Conservation (phyloP, 2,113 vertebrate genomes). For the Cebus imitator region DNA sequence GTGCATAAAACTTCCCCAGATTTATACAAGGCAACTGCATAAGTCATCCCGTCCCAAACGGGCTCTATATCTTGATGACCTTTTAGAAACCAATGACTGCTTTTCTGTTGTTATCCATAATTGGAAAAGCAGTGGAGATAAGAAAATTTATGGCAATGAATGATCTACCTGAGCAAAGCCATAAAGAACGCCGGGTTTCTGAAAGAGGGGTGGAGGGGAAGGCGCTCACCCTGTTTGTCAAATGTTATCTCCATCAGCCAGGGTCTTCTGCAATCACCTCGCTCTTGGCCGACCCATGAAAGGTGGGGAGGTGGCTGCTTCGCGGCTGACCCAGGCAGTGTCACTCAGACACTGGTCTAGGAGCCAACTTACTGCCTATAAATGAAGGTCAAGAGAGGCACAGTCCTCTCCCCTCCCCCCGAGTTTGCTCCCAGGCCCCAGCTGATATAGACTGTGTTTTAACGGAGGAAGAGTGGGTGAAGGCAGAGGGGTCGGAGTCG, state of each 20-base stretch:
- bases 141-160: slow-evolving; percentile 83
- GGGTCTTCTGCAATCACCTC: neutral
- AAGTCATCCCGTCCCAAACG: slow-evolving; percentile 81
- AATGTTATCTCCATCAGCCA: neutral
- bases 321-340: rapidly evolving
- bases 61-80: slow-evolving; percentile 84
- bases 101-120: slow-evolving; percentile 86
- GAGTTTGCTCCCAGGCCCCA: too few relatives aligned
- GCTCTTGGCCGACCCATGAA: rapidly evolving
- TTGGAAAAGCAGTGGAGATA: slow-evolving; percentile 87
- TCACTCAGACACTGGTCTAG: neutral
- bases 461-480: neutral
- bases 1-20: slow-evolving; percentile 84
- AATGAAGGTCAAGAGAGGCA: neutral
- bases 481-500: too few relatives aligned
- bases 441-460: neutral
- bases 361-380: neutral
- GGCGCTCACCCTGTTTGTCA: neutral
- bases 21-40: slow-evolving; percentile 82
- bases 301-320: rapidly evolving
- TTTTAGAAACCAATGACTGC: slow-evolving; percentile 84
- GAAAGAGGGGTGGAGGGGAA: neutral
- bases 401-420: rapidly evolving
- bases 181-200: slow-evolving; percentile 67
- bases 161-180: slow-evolving; percentile 83